These are phyloP conservation scores for Cybosia mesomella DNA, from an alignment of 2,888 invertebrate genomes.

Conservation along the genomic window DNA sequence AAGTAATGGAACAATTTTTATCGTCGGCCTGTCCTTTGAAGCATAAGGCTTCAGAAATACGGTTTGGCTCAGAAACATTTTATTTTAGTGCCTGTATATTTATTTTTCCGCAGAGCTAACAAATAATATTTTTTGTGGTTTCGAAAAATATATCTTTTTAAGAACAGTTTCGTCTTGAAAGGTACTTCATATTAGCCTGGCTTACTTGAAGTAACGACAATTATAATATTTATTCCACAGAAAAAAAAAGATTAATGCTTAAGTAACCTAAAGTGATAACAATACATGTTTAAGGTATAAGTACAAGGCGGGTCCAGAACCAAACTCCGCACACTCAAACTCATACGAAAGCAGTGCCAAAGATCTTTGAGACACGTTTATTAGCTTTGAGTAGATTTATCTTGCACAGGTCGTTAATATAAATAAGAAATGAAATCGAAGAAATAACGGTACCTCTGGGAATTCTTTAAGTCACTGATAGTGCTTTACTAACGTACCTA, in stretches of 20 bases:
- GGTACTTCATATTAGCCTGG: too few relatives aligned
- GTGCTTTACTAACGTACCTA: background rate
- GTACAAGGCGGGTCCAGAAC: too few relatives aligned
- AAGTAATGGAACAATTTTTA: slow-evolving; percentile 40
- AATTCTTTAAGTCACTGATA: background rate
- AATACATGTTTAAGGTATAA: too few relatives aligned
- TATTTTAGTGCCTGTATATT: background rate
- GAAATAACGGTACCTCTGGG: background rate
- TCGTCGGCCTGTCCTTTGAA: slow-evolving; percentile 20
- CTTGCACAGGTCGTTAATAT: slow-evolving; percentile 1
- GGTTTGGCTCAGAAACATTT: background rate
- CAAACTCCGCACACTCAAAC: too few relatives aligned
- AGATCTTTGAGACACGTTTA: background rate
- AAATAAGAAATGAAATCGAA: background rate
- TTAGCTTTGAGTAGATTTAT: background rate
- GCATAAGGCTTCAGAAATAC: background rate
- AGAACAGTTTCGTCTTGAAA: background rate
- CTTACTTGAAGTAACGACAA: too few relatives aligned
- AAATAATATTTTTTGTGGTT: background rate
- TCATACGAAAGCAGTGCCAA: background rate
- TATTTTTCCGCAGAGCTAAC: background rate
- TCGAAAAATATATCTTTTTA: background rate
- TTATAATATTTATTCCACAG: too few relatives aligned
- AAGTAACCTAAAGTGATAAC: background rate
- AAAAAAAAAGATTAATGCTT: too few relatives aligned